Evolutionary conservation across 2,113 vertebrate genomes (phyloP).

Genomic region (Heteronetta atricapilla): DNA sequence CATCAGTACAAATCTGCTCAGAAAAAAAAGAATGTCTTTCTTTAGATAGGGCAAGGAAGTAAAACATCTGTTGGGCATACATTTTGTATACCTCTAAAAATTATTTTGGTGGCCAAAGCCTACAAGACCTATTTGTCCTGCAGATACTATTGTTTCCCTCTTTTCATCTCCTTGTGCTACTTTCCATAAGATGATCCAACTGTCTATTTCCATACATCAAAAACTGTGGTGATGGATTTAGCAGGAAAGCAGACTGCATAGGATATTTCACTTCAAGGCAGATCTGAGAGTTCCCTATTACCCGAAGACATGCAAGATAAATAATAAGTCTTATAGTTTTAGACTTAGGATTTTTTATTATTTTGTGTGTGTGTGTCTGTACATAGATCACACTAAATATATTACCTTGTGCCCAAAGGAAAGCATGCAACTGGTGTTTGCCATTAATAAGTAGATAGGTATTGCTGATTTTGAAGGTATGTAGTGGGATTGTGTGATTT

Average conservation of each 20-base stretch:
- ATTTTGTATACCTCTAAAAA: not conserved
- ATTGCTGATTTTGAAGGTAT: not conserved
- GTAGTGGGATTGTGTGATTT: not conserved
- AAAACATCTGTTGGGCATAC: not conserved
- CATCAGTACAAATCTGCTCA: not conserved
- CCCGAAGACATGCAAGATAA: not conserved
- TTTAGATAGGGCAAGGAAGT: not conserved
- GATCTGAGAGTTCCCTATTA: not conserved
- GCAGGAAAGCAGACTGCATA: not conserved
- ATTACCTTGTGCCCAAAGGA: not conserved
- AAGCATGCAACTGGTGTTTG: not conserved
- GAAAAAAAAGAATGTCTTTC: not conserved
- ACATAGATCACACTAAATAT: not conserved
- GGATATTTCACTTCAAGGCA: not conserved
- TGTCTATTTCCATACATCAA: not conserved
- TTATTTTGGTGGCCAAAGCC: not conserved
- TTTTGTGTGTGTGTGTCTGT: not conserved
- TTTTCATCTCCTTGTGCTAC: not conserved
- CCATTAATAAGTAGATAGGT: not conserved
- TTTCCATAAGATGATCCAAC: not conserved
- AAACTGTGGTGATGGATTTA: not conserved
- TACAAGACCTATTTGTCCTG: not conserved
- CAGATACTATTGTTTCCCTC: not conserved
- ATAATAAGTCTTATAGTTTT: not conserved
- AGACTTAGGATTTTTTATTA: not conserved